These are phyloP conservation scores for Lithobates pipiens DNA, from an alignment of 2,797 vertebrate genomes.

Conservation along the genomic window DNA sequence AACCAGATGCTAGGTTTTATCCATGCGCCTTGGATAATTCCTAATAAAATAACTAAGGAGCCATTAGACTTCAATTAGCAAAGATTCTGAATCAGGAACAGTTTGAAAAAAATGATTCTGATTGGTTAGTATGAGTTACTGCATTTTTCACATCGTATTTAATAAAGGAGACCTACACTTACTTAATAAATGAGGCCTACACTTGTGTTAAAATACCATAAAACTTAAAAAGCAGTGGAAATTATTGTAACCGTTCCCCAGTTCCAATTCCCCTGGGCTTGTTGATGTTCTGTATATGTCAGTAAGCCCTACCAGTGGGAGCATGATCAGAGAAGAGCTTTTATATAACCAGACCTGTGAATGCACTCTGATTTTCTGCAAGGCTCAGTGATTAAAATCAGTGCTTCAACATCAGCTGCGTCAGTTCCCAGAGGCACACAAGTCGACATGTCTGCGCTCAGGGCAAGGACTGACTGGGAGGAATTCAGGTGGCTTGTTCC, in stretches of 20 bases:
- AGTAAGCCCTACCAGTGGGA: constrained; percentile 15
- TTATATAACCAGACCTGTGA: constrained; percentile 47
- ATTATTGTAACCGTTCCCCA: background rate
- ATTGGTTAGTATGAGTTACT: too few relatives aligned
- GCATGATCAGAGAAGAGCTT: constrained; percentile 20
- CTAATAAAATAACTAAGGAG: too few relatives aligned
- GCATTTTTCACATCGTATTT: too few relatives aligned
- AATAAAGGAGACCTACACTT: too few relatives aligned
- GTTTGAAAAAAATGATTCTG: too few relatives aligned
- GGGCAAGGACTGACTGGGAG: constrained; percentile 11
- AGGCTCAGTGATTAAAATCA: constrained; percentile 46
- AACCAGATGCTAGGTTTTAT: too few relatives aligned
- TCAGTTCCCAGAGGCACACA: constrained; percentile 37
- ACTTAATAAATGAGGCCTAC: too few relatives aligned
- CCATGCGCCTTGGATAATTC: too few relatives aligned
- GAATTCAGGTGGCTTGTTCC: constrained; percentile 29
- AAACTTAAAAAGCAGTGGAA: too few relatives aligned
- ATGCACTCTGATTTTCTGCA: constrained; percentile 41
- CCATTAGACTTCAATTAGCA: too few relatives aligned
- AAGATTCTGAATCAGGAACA: too few relatives aligned
- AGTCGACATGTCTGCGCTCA: constrained; percentile 19
- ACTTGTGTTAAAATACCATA: too few relatives aligned
- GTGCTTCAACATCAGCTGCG: constrained; percentile 33
- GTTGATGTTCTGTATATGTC: constrained; percentile 6
- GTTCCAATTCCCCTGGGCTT: background rate